A percentile compares a stretch with the other conserved stretches of the same genome.
Conservation (phyloP, 2,113 vertebrate species). For the Noctilio leporinus region DNA sequence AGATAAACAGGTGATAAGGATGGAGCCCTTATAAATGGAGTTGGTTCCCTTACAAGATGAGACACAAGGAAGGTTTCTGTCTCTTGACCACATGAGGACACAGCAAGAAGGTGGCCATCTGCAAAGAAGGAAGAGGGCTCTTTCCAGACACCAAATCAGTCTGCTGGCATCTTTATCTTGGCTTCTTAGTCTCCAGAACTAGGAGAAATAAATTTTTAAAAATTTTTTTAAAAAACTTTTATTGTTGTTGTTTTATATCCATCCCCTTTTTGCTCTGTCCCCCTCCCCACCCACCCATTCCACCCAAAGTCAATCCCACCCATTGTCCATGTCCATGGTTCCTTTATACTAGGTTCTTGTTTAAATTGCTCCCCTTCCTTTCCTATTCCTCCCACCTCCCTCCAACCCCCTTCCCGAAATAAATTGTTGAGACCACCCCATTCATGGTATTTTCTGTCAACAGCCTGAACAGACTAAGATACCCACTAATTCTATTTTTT, state of each 20-base stretch:
- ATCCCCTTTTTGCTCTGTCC: too few relatives aligned
- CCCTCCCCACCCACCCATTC: too few relatives aligned
- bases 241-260: too few relatives aligned
- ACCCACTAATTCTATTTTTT: background rate
- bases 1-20: background rate
- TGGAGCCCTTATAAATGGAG: background rate
- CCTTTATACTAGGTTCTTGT: too few relatives aligned
- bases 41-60: background rate
- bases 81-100: background rate
- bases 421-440: background rate
- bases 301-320: too few relatives aligned
- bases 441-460: background rate
- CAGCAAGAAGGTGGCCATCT: background rate
- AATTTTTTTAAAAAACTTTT: too few relatives aligned
- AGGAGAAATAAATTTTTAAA: too few relatives aligned
- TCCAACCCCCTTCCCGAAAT: too few relatives aligned
- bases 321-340: too few relatives aligned
- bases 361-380: too few relatives aligned
- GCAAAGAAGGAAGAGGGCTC: background rate
- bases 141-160: background rate
- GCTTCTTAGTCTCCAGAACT: background rate
- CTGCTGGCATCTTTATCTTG: background rate
- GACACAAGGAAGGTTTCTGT: background rate
- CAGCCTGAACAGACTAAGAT: background rate
- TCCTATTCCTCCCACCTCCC: too few relatives aligned